Evolutionary conservation across 1,140 invertebrate species (phyloP).

Genomic region (Pygmarrhopalites habei): DNA sequence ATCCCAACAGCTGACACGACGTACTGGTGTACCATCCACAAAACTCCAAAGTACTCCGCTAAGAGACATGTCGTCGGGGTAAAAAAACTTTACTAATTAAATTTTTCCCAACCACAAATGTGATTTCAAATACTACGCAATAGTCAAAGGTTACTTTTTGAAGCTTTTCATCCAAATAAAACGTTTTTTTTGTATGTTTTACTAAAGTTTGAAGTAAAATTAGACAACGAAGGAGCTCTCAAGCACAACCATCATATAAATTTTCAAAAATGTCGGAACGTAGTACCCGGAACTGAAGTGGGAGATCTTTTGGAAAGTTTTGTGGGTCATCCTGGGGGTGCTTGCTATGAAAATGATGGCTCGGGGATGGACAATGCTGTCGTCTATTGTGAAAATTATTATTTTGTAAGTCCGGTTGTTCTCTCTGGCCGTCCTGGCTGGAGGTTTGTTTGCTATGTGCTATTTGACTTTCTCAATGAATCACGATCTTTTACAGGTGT

Average conservation of each 20-base stretch:
- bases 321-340: neutral
- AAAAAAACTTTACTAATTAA: too few species aligned
- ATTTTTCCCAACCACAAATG: too few species aligned
- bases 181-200: too few species aligned
- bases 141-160: too few species aligned
- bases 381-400: neutral
- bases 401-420: too few species aligned
- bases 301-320: neutral
- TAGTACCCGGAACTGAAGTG: neutral
- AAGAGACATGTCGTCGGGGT: slow-evolving; percentile 75
- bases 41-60: slow-evolving; percentile 54
- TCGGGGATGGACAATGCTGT: neutral
- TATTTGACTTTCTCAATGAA: too few species aligned
- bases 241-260: slow-evolving; percentile 16
- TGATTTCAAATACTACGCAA: too few species aligned
- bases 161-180: too few species aligned
- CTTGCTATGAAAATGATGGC: neutral
- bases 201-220: neutral
- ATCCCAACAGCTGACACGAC: slow-evolving; percentile 50
- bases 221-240: neutral
- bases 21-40: slow-evolving; percentile 83
- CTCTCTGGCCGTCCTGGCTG: too few species aligned
- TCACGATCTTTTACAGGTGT: too few species aligned
- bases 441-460: too few species aligned
- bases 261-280: neutral